Percentiles rank a stretch among this genome's conserved stretches.
Evolutionary conservation across 2,888 invertebrate species (phyloP).

Genomic region (Oscheius myriophilus): DNA sequence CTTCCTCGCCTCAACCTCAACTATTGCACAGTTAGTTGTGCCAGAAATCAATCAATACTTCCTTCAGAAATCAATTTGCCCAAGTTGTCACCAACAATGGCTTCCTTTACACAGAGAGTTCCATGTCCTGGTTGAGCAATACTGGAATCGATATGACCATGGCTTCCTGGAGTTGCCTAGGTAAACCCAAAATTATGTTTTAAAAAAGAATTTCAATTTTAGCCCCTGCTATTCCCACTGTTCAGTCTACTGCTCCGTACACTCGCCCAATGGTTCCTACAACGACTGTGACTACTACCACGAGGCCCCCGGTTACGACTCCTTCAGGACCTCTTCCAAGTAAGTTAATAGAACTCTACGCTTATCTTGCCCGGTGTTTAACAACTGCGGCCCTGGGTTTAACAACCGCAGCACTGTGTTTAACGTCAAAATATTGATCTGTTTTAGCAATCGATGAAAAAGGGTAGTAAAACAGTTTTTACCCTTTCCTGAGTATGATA

Average conservation of each 20-base stretch:
- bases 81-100: conserved; percentile 5
- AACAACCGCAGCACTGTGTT: too few relatives aligned
- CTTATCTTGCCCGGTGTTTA: not conserved
- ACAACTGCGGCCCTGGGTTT: not conserved
- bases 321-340: conserved; percentile 14
- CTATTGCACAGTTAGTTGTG: too few relatives aligned
- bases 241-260: not conserved
- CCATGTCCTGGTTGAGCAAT: conserved; percentile 7
- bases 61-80: conserved; percentile 3
- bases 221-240: conserved; percentile 9
- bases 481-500: too few relatives aligned
- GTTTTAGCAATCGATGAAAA: too few relatives aligned
- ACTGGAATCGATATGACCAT: conserved; percentile 1
- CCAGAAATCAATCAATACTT: not conserved
- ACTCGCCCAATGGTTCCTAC: not conserved
- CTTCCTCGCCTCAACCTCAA: not conserved
- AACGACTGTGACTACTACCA: conserved; percentile 8
- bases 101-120: conserved; percentile 2
- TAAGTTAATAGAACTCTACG: too few relatives aligned
- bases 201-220: conserved; percentile 8
- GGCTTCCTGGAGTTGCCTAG: conserved; percentile 19
- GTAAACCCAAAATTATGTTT: conserved; percentile 11
- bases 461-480: too few relatives aligned
- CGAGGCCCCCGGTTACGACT: not conserved
- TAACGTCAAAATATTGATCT: too few relatives aligned